A percentile compares a stretch with the other conserved stretches of the same genome.
Conservation (phyloP, 2,797 vertebrate species). For the Lepidocolaptes lacrymiger region DNA sequence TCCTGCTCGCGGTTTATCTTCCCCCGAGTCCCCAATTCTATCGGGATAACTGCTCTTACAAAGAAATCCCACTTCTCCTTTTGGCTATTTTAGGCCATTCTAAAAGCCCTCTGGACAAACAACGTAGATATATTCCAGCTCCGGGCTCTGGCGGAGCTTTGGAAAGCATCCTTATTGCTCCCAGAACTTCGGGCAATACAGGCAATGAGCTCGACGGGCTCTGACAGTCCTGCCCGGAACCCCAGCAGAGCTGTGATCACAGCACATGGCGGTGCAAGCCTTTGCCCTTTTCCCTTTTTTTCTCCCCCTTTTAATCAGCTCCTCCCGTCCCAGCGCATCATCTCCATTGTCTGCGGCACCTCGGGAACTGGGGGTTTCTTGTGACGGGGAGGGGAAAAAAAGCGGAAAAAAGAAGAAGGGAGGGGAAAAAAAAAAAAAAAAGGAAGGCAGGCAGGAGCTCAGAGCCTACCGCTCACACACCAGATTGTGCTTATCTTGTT, state of each 20-base stretch:
- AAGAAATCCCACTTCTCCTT: constrained; percentile 14
- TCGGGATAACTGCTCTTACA: background rate
- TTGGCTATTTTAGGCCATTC: constrained; percentile 19
- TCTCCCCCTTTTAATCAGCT: constrained; percentile 3
- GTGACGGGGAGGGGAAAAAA: constrained; percentile 22
- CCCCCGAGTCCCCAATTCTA: background rate
- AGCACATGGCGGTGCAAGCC: background rate
- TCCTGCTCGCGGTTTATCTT: background rate
- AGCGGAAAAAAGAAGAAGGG: background rate
- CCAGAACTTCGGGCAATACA: background rate
- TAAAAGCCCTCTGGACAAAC: background rate
- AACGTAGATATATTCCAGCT: background rate
- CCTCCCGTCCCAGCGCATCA: constrained; percentile 76
- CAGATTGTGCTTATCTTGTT: constrained; percentile 83
- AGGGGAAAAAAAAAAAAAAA: background rate
- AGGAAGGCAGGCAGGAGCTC: background rate
- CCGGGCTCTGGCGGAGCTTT: background rate
- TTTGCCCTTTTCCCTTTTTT: background rate
- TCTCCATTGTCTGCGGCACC: constrained; percentile 82
- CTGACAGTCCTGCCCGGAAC: background rate
- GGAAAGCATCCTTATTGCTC: constrained; percentile 43
- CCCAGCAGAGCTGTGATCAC: background rate
- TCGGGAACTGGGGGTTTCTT: constrained; percentile 72
- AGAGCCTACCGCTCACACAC: constrained; percentile 11
- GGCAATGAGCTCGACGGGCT: background rate